Conservation (phyloP, 2,797 vertebrate species). For the Diplodus sargus region DNA sequence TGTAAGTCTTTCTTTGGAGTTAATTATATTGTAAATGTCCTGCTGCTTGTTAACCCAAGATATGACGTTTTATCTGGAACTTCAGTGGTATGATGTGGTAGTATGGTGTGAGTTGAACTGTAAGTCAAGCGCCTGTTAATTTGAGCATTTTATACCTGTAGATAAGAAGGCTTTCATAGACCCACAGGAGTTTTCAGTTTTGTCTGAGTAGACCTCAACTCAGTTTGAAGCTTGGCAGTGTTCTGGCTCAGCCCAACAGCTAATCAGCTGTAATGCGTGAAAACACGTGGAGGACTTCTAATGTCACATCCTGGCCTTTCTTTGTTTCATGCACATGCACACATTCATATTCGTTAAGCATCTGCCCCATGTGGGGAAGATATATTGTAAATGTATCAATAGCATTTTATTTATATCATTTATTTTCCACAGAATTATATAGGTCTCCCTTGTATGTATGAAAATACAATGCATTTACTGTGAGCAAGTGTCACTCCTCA, state of each 20-base stretch:
- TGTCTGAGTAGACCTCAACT: not conserved
- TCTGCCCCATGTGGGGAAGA: not conserved
- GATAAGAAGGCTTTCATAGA: not conserved
- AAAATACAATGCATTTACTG: not conserved
- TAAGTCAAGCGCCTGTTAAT: not conserved
- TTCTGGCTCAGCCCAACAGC: conserved; percentile 3
- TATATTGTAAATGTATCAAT: not conserved
- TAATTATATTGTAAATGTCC: not conserved
- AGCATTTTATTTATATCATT: not conserved
- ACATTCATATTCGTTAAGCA: not conserved
- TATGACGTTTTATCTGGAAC: not conserved
- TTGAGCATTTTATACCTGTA: not conserved
- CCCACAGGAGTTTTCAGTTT: conserved; percentile 4
- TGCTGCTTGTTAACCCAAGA: not conserved
- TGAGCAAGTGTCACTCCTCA: conserved; percentile 7
- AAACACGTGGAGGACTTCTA: conserved; percentile 2
- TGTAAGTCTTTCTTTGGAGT: not conserved
- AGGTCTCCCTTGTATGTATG: not conserved
- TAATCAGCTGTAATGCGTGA: conserved; percentile 6
- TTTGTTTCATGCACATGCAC: not conserved
- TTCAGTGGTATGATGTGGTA: not conserved
- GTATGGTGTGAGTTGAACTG: not conserved
- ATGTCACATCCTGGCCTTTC: not conserved
- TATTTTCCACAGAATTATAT: not conserved
- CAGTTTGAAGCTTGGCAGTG: conserved; percentile 6